A percentile compares a stretch with the other conserved stretches of the same genome.
Conservation (phyloP, 1,140 invertebrate species). For the Hydropsyche tenuis region DNA sequence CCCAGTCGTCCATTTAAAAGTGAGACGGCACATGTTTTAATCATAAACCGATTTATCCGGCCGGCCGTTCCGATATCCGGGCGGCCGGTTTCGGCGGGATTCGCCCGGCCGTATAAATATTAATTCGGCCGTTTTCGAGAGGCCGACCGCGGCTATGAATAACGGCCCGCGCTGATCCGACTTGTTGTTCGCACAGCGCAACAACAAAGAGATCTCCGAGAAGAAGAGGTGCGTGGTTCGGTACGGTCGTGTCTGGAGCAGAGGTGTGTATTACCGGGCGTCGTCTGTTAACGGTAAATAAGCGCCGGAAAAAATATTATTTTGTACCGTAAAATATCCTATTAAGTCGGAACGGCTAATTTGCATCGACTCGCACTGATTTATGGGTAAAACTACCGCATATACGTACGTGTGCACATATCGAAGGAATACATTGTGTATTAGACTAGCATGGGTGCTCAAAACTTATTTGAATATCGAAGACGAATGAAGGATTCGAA, state of each 20-base stretch:
- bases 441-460: too few relatives aligned
- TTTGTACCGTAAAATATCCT: conserved; percentile 24
- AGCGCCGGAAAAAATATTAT: conserved; percentile 29
- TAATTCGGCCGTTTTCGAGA: conserved; percentile 9
- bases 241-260: not conserved
- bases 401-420: not conserved
- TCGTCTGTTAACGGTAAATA: conserved; percentile 10
- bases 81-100: not conserved
- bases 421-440: too few relatives aligned
- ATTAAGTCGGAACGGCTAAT: conserved; percentile 34
- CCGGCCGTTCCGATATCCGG: conserved; percentile 27
- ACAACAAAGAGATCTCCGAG: not conserved
- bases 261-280: conserved; percentile 10
- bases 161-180: not conserved
- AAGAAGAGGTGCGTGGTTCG: not conserved
- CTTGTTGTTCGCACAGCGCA: too few relatives aligned
- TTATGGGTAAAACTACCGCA: conserved; percentile 15
- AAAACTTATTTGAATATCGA: too few relatives aligned
- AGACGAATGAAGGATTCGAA: too few relatives aligned
- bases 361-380: conserved; percentile 33
- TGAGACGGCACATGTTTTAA: conserved; percentile 17
- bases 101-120: conserved; percentile 1
- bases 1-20: not conserved
- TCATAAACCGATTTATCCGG: conserved; percentile 26
- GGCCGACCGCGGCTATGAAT: not conserved